phyloP scores from a whole-genome alignment of 2,797 vertebrate species.

The Leptodon cayanensis region DNA sequence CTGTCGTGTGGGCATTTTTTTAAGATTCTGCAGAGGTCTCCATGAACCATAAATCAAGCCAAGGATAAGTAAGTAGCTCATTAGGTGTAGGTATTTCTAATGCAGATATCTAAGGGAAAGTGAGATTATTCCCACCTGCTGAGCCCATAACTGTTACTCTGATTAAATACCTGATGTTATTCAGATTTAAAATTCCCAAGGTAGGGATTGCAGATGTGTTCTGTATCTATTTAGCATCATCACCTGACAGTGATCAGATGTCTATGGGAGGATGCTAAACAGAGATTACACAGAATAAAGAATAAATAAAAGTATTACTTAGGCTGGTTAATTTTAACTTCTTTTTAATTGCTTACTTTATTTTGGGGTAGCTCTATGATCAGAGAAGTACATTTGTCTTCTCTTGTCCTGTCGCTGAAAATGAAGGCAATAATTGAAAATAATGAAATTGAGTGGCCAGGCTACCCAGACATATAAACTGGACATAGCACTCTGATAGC shows the following conservation, averaged over 20 bases:
- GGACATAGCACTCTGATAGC: neutral
- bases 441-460: neutral
- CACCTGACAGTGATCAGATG: neutral
- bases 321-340: neutral
- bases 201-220: neutral
- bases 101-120: neutral
- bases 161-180: neutral
- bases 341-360: neutral
- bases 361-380: neutral
- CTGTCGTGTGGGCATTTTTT: neutral
- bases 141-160: neutral
- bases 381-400: neutral
- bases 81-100: neutral
- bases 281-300: neutral
- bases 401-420: neutral
- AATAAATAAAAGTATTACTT: neutral
- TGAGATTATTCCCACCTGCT: neutral
- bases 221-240: neutral
- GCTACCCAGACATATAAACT: neutral
- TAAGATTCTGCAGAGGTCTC: neutral
- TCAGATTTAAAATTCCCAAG: neutral
- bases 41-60: neutral
- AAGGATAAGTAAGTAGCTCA: neutral
- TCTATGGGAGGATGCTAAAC: neutral
- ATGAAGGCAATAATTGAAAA: neutral